Base-by-base conservation (phyloP, 37 sponge, comb jelly and placozoan genomes). In the Ephydatia muelleri region DNA sequence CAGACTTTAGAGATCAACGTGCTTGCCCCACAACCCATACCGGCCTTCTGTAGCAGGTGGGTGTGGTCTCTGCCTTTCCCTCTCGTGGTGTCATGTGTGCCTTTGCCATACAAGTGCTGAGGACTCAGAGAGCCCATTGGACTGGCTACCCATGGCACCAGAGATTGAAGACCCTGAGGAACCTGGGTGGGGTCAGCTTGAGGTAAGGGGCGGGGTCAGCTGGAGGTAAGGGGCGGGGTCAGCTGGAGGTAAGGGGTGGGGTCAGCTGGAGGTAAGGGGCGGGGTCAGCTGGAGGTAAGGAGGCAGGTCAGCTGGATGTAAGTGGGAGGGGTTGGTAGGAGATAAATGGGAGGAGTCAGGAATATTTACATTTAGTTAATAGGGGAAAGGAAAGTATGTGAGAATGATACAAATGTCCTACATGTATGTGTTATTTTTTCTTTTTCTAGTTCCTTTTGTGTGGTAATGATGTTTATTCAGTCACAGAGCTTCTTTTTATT, bases 151-250 rank as follows among this genome's bases (percentile, higher is more conserved):
- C 12, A 86, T 91, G 39, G 94, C 96, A 64, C 98, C 98, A 22
- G 98, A 98, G 73, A 90, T 98, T 12, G 96, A 98, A 26, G 98
- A 98, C 47, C 98, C 98, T 28, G 98, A 98, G 78, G 98, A 98
- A 39, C 89, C 92, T 12, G 96, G 94, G 23, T 95, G 96, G 96
- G 98, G 97, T 31, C 97, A 96, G 78, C 81, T 96, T n/a, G 97
- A 96, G 91, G 94, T 91, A 5, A 80, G 91, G 36, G 36, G 72
- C 3, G 32, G 21, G 48, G 29, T 78, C 29, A 49, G 57, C 49
- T 12, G 35, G 57, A 64, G 6, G 28, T 47, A 2, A 8, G 2
- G 25, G 33, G 31, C 2, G 23, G 31, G 31, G 35, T 34, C 23
- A 33, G 75, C 5, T 2, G 31, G 23, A 23, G 27, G 12, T 14